Percentiles rank a stretch among this genome's conserved stretches.
Evolutionary conservation across 2,888 invertebrate genomes (phyloP).

Genomic region (Metellina segmentata): DNA sequence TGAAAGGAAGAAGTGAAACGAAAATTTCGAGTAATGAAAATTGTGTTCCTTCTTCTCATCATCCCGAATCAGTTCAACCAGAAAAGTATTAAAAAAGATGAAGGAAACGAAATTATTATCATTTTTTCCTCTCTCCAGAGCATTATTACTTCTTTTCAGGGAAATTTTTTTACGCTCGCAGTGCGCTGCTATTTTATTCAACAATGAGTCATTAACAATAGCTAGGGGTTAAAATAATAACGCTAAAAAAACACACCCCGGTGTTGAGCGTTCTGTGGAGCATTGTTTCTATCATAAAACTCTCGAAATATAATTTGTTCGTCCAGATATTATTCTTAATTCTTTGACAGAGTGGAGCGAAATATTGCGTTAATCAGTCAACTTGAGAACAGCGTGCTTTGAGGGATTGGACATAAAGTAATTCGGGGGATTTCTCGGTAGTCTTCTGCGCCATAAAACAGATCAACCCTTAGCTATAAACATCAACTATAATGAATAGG

Average conservation of each 20-base stretch:
- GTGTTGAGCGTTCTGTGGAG: neutral
- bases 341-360: constrained; percentile 35
- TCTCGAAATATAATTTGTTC: constrained; percentile 57
- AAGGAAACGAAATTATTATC: constrained; percentile 51
- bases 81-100: constrained; percentile 66
- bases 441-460: no score
- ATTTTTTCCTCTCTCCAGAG: neutral
- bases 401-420: constrained; percentile 30
- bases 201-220: constrained; percentile 70
- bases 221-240: constrained; percentile 40
- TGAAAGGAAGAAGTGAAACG: constrained; percentile 36
- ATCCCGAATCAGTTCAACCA: constrained; percentile 57
- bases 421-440: neutral
- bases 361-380: constrained; percentile 56
- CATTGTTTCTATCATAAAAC: constrained; percentile 57
- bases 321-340: constrained; percentile 50
- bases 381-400: constrained; percentile 11
- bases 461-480: no score
- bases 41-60: constrained; percentile 48
- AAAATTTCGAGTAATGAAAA: constrained; percentile 70
- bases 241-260: neutral
- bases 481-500: no score
- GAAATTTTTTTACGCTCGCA: constrained; percentile 10
- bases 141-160: constrained; percentile 50
- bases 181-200: constrained; percentile 53